Evolutionary conservation across 2,888 invertebrate genomes (phyloP), one percentile per base, ranked within the genome.

Genomic region (Lochmaea capreae): DNA sequence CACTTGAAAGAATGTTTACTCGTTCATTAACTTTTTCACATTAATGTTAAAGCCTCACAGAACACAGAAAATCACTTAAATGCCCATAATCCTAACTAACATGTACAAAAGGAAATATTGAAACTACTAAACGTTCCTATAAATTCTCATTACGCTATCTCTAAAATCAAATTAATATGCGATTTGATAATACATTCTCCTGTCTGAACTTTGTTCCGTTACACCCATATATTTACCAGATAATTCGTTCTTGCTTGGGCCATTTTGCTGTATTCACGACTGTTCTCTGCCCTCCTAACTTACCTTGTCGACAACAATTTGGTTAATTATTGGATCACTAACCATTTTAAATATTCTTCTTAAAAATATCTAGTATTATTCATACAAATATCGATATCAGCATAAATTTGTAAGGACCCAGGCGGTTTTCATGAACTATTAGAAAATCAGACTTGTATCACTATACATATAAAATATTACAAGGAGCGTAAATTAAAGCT

Each of bases 121-220:
- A 10, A 42, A 63, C 62, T 18, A 63, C 42, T 63, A 63, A 63
- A 39, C 39, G 43, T 3, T 63, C 18, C 10, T 58, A 71, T 71
- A 71, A 65, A 71, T 71, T 58, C 65, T 58, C 65, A 65, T 65
- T 71, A 71, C 46, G 63, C 42, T 71, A 71, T 71, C 71, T 43
- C 42, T 16, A 10, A 71, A 65, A 71, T 71, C 71, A 65, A 71
- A 71, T 71, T 71, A 76, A 75, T 75, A 73, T 75, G 73, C 76
- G 76, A 78, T 78, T 73, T 76, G 72, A 69, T 78, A 78, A 78
- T 78, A 71, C 73, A 69, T 76, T 71, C 69, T 69, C 68, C 65
- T 49, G 71, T 52, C 68, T 74, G 71, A 73, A 74, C 77, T 73
- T 73, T 71, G 58, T 73, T 69, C 49, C 72, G 69, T 72, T 70